Base-by-base conservation (phyloP, 2,113 vertebrate genomes). In the Oncorhynchus nerka region DNA sequence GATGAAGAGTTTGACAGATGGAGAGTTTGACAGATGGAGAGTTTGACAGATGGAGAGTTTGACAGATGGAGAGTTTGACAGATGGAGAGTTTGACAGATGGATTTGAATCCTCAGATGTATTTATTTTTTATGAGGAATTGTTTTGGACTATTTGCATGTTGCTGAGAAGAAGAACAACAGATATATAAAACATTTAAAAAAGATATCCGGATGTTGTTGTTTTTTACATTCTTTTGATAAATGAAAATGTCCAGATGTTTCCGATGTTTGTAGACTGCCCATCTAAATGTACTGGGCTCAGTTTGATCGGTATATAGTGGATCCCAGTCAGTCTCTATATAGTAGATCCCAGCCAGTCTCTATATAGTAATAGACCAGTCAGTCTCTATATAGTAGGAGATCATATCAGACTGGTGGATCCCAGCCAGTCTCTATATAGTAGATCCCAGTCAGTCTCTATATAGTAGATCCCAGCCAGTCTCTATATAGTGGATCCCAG, bases 71-170 rank as follows among this genome's bases (percentile, higher is more conserved):
- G 85, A 76, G 28, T 81, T 24, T 24, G 24, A 24, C 24, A 24
- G 24, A 24, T 24, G 24, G 5, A 26, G 24, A 26, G 1, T 26
- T 26, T 26, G 1, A 26, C 24, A 26, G 24, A 26, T 77, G 45
- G 84, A 81, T 91, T 88, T 89, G 80, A 90, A 89, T 89, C 89
- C 86, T 91, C 67, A 89, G 82, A 90, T 88, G 84, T 91, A 55
- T 78, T 68, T 66, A 22, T 74, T 78, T 89, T 93, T 82, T 39
- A 55, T 90, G 79, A 90, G 88, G 89, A 90, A 91, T 85, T 85
- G 74, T 73, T 90, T 92, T 91, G 85, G 82, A 91, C 80, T 89
- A 84, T 87, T 4, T 94, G 93, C 93, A 94, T 94, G 93, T 89
- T 19, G 89, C 83, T 89, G 82, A 88, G 34, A 69, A 75, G 7